phyloP scores from a whole-genome alignment of 2,888 invertebrate genomes.

The Agriopis marginaria region DNA sequence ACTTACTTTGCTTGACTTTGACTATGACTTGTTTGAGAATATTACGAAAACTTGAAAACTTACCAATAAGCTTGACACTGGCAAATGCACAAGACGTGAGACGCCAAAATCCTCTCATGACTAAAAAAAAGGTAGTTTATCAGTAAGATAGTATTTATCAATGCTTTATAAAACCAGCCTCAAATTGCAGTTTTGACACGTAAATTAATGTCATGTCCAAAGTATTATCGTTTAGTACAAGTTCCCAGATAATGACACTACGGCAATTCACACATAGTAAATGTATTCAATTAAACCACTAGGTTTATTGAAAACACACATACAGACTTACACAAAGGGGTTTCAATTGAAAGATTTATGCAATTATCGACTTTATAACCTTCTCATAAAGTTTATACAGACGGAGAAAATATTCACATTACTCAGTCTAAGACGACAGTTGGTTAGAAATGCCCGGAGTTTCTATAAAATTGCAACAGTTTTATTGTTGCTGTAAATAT shows the following conservation, averaged over 20 bases:
- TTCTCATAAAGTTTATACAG: slow-evolving; percentile 40
- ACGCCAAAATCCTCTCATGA: neutral
- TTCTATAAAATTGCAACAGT: slow-evolving; percentile 55
- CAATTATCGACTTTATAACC: slow-evolving; percentile 41
- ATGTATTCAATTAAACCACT: slow-evolving; percentile 63
- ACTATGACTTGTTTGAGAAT: no score
- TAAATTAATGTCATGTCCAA: slow-evolving; percentile 49
- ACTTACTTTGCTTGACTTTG: no score
- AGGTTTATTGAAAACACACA: slow-evolving; percentile 53
- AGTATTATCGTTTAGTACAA: slow-evolving; percentile 45
- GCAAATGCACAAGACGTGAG: no score
- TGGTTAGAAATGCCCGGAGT: slow-evolving; percentile 40
- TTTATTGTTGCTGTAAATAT: slow-evolving; percentile 57
- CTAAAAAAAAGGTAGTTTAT: neutral
- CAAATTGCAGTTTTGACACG: slow-evolving; percentile 36
- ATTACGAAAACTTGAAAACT: no score
- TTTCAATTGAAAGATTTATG: slow-evolving; percentile 38
- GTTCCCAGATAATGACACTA: slow-evolving; percentile 52
- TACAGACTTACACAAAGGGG: slow-evolving; percentile 42
- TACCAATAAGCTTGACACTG: no score
- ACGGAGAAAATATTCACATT: slow-evolving; percentile 44
- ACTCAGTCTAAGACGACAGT: slow-evolving; percentile 45
- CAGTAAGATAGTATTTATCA: neutral
- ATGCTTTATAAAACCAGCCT: neutral
- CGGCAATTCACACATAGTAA: slow-evolving; percentile 68